Evolutionary conservation across 2,113 vertebrate genomes (phyloP), one percentile per base, ranked within the genome.

Genomic region (Poecile atricapillus): DNA sequence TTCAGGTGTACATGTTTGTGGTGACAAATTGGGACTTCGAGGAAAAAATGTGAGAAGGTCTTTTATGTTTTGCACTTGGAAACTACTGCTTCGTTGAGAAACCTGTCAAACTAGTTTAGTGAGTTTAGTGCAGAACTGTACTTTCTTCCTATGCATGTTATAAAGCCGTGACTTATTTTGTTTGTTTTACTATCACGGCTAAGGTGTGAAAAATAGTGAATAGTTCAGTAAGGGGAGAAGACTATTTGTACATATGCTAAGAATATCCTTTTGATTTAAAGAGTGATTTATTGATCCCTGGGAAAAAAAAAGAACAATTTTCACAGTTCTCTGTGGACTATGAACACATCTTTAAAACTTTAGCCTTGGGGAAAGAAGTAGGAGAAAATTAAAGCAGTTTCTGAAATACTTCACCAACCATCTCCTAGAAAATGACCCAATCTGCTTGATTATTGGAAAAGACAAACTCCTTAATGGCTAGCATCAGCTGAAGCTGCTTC

Each of bases 401-500:
- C 94, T 93, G 82, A 90, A 93, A 91, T 95, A 80, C 33, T 95
- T 90, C 82, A 79, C 80, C 77, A 83, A 10, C 43, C 37, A 27
- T 84, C 87, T 94, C 86, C 73, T 37, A 24, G 85, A 95, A 97
- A 95, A 97, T 95, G 76, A 91, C 71, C 60, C 79, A 70, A 73
- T 93, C 89, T 89, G 70, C 78, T 94, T 96, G 92, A 97, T 96
- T 96, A 95, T 93, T 95, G 91, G 78, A 88, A 90, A 92, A 96
- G 92, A 91, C 86, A 93, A 94, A 95, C 25, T 74, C 86, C 68
- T 95, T 97, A 94, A 95, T 93, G 75, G 90, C 56, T 80, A 70
- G 23, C 77, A 80, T 92, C 74, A 92, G 90, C 88, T 74, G 59
- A 91, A 67, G 68, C 75, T 90, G 71, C 78, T 92, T 91, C 85